Conservation (phyloP, 2,888 invertebrate species). For the Alsophila aescularia region DNA sequence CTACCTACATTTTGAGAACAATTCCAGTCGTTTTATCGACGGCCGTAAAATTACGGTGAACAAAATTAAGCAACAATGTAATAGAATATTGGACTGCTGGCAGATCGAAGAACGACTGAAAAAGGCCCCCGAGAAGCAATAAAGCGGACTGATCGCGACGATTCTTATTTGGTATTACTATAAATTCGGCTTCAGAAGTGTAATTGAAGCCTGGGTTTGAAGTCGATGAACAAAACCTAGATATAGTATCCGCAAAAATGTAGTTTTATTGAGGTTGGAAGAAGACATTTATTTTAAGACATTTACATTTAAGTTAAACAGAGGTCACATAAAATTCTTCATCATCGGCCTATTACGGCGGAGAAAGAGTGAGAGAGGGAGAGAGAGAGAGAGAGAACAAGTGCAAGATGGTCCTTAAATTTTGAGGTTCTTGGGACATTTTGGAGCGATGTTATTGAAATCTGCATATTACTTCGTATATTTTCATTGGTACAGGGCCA, state of each 20-base stretch:
- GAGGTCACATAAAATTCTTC: too few species aligned
- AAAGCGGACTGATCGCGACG: conserved; percentile 54
- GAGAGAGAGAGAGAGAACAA: too few species aligned
- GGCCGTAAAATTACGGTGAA: conserved; percentile 35
- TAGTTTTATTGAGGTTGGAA: too few species aligned
- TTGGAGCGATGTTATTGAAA: too few species aligned
- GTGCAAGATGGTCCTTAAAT: too few species aligned
- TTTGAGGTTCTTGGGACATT: too few species aligned
- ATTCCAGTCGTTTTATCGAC: conserved; percentile 28
- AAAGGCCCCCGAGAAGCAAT: conserved; percentile 41
- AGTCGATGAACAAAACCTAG: background rate
- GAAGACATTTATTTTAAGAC: too few species aligned
- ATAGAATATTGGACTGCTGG: conserved; percentile 23
- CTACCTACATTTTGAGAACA: conserved; percentile 25
- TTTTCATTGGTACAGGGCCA: too few species aligned
- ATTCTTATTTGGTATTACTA: conserved; percentile 48
- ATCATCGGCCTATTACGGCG: too few species aligned
- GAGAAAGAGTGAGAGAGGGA: too few species aligned
- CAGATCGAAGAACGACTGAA: conserved; percentile 29
- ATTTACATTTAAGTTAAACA: too few species aligned
- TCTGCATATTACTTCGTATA: too few species aligned
- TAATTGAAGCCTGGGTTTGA: conserved; percentile 2
- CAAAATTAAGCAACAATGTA: conserved; percentile 37
- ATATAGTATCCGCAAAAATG: background rate
- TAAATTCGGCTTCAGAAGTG: conserved; percentile 40